phyloP scores from a whole-genome alignment of 2,888 invertebrate species.

The Apodemia hepburni region DNA sequence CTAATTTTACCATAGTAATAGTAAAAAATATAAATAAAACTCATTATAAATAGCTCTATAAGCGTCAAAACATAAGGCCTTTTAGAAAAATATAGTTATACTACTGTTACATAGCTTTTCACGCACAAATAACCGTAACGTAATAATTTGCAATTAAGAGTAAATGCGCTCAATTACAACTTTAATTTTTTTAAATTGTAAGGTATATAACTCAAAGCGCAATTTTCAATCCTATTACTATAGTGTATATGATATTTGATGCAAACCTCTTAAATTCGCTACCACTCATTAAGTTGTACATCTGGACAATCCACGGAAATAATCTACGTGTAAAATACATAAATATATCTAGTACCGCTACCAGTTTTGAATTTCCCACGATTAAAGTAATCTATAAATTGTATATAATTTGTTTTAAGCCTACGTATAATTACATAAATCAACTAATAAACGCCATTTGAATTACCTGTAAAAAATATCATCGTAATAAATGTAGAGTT shows the following conservation, averaged over 20 bases:
- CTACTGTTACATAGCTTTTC: constrained; percentile 1
- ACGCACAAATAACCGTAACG: not conserved
- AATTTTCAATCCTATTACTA: not conserved
- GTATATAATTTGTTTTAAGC: too few relatives aligned
- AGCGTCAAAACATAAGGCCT: not conserved
- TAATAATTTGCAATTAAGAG: not conserved
- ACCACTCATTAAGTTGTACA: not conserved
- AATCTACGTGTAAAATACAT: not conserved
- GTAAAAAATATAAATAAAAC: not conserved
- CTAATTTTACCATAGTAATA: not conserved
- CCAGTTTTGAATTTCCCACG: too few relatives aligned
- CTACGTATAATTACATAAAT: too few relatives aligned
- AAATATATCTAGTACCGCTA: too few relatives aligned
- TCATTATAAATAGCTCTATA: not conserved
- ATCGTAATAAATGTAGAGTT: too few relatives aligned
- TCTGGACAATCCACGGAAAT: not conserved
- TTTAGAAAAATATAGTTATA: not conserved
- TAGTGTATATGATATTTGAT: too few relatives aligned
- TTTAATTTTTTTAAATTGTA: not conserved
- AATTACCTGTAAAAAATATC: too few relatives aligned
- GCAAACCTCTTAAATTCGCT: too few relatives aligned
- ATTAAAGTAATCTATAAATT: too few relatives aligned
- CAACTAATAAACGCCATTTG: too few relatives aligned
- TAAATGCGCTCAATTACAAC: not conserved
- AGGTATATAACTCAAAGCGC: not conserved